A percentile compares a stretch with the other conserved stretches of the same genome.
Conservation (phyloP, 1,140 invertebrate genomes). For the Streblospio benedicti region DNA sequence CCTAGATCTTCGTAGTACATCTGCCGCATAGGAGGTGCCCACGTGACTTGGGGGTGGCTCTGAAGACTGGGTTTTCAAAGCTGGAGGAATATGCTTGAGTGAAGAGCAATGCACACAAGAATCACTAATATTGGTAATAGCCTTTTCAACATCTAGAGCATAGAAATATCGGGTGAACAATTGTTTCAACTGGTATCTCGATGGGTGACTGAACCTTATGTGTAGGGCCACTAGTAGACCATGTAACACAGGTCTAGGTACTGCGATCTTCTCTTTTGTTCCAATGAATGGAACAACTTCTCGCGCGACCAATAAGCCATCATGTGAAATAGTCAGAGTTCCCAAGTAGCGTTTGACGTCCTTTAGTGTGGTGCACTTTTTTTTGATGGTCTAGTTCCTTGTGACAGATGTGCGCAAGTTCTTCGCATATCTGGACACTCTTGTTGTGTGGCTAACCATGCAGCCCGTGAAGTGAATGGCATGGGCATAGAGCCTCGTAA, state of each 20-base stretch:
- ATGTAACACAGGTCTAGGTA: neutral
- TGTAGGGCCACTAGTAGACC: neutral
- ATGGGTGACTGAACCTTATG: neutral
- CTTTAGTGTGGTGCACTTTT: no score
- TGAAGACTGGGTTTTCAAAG: constrained; percentile 7
- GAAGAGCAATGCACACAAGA: constrained; percentile 17
- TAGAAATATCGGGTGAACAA: neutral
- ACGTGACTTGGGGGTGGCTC: constrained; percentile 13
- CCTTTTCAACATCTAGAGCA: neutral
- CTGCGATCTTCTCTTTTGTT: neutral
- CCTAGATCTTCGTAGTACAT: neutral
- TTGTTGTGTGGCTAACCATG: constrained; percentile 17
- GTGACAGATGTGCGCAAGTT: neutral
- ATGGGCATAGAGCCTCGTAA: no score
- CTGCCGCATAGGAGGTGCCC: constrained; percentile 18
- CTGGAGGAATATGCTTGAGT: constrained; percentile 6
- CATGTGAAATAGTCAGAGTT: neutral
- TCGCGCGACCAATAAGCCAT: neutral
- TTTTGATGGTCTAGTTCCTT: neutral
- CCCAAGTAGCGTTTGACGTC: neutral
- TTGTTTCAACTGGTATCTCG: neutral
- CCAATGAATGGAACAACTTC: neutral
- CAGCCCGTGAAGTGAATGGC: constrained; percentile 14
- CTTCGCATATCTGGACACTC: neutral
- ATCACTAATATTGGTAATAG: neutral